Evolutionary conservation across 2,888 invertebrate species (phyloP), one percentile per base, ranked within the genome.

Genomic region (Dryomyza anilis): DNA sequence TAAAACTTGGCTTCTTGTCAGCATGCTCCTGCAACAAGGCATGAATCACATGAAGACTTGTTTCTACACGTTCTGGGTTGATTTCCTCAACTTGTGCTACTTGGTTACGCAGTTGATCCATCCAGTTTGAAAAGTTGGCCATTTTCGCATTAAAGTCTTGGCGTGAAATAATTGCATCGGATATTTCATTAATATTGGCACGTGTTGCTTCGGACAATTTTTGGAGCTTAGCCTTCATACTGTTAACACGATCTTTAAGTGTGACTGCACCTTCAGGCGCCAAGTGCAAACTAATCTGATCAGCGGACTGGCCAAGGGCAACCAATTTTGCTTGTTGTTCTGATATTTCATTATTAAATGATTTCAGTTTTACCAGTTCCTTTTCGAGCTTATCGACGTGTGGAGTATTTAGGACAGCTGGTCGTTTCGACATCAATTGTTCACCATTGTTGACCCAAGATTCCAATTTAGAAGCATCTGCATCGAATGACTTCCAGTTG

Each of bases 281-380:
- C 57, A 95, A 85, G 69, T 88, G 88, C 73, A 93, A 89, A 66
- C 91, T 89, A 23, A 95, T 90, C 64, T 89, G 89, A 78, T 95
- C 95, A 69, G 91, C 90, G 52, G 87, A 88, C 80, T 94, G 93
- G 0, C 92, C 92, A 48, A 95, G 80, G 1, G 89, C 87, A 45
- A 94, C 91, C 50, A 95, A 84, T 79, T 93, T 92, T 0, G 92
- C 91, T 82, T 94, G 93, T 73, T 94, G 93, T 76, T 92, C 91
- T 0, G 92, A 91, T 70, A 96, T 89, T 78, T 94, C 93, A 75
- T 93, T 93, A 70, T 92, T 92, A 69, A 91, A 89, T 1, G 91
- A 91, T 79, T 94, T 94, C 0, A 94, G 81, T 77, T 89, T 89
- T 43, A 89, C 88, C 48, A 94, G 81, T 80, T 93, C 91, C 68